Evolutionary conservation across 2,113 vertebrate species (phyloP).

Genomic region (Mellivora capensis): DNA sequence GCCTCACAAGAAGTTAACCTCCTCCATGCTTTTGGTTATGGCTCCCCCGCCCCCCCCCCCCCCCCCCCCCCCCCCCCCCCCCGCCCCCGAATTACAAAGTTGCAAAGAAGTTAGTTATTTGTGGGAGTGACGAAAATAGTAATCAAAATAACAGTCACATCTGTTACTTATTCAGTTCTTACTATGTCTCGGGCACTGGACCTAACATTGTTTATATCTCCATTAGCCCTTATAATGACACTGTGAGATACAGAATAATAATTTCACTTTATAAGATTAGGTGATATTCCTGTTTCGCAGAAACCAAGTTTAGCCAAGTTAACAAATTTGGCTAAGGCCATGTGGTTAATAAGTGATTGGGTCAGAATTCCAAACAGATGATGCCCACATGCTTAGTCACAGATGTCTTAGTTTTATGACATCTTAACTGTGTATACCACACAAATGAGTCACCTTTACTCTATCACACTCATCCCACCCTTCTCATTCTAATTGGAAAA

Average conservation of each 20-base stretch:
- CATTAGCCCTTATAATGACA: not conserved
- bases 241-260: not conserved
- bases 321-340: not conserved
- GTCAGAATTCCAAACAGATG: not conserved
- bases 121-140: not conserved
- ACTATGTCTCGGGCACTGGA: not conserved
- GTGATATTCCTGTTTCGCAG: not conserved
- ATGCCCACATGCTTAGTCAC: not conserved
- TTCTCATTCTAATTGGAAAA: conserved; percentile 24
- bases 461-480: not conserved
- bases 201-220: not conserved
- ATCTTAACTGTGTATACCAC: not conserved
- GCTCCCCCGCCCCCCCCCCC: too few relatives aligned
- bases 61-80: too few relatives aligned
- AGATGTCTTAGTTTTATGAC: not conserved
- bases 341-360: not conserved
- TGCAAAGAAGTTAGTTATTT: conserved; percentile 33
- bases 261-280: not conserved
- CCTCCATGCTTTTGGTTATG: not conserved
- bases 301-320: not conserved
- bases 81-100: not conserved
- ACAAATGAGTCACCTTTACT: not conserved
- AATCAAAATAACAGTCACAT: not conserved
- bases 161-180: not conserved
- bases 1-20: not conserved